Percentiles rank a stretch among this genome's conserved stretches.
phyloP scores from a whole-genome alignment of 1,140 invertebrate genomes.

The Tenebrio molitor region DNA sequence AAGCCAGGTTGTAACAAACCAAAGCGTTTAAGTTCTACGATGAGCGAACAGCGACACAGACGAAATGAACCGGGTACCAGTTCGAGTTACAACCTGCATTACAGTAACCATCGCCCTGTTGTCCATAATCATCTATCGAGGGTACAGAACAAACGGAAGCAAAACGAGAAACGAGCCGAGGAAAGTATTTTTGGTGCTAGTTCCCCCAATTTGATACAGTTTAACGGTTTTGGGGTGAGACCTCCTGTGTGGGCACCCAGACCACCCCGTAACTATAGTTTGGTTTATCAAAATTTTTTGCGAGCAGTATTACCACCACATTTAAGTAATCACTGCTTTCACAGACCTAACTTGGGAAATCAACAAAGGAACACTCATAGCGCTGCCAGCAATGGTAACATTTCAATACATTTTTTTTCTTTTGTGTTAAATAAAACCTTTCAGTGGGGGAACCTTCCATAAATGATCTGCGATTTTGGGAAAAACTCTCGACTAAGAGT shows the following conservation, averaged over 20 bases:
- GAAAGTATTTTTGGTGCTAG: constrained; percentile 32
- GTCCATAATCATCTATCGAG: background rate
- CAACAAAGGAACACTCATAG: constrained; percentile 9
- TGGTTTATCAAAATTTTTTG: constrained; percentile 13
- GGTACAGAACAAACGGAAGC: constrained; percentile 5
- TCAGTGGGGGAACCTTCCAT: background rate
- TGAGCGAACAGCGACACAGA: background rate
- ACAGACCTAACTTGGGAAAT: constrained; percentile 23
- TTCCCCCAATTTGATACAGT: background rate
- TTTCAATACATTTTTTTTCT: background rate
- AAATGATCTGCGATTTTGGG: constrained; percentile 18
- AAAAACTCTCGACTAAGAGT: constrained; percentile 5
- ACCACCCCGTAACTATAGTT: background rate
- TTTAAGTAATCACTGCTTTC: constrained; percentile 19
- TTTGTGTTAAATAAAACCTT: constrained; percentile 1
- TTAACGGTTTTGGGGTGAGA: background rate
- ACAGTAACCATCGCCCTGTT: background rate
- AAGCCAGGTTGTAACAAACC: background rate
- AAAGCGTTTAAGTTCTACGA: background rate
- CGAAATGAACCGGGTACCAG: background rate
- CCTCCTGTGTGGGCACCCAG: too few species aligned
- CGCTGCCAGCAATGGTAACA: background rate
- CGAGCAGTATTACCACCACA: constrained; percentile 19
- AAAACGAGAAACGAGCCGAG: constrained; percentile 14
- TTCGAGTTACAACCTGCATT: background rate